Evolutionary conservation across 2,888 invertebrate genomes (phyloP).

Genomic region (Metopia argyrocephala): DNA sequence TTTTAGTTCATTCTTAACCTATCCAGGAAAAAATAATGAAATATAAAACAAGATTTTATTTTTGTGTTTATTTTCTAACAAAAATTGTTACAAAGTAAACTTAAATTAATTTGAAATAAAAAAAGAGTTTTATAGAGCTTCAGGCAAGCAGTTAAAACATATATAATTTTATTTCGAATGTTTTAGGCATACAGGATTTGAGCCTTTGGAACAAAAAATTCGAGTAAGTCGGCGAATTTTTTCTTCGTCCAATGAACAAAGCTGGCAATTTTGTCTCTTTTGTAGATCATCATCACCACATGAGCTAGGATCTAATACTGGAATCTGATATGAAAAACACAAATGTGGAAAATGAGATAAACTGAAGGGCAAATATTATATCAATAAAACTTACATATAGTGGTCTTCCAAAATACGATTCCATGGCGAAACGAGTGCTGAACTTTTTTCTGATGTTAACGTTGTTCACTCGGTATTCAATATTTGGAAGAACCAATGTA

Average conservation of each 20-base stretch:
- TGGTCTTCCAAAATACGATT: constrained; percentile 53
- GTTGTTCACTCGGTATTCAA: too few relatives aligned
- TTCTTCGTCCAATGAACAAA: constrained; percentile 40
- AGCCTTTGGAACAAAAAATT: constrained; percentile 35
- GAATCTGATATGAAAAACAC: constrained; percentile 43
- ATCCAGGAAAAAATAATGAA: too few relatives aligned
- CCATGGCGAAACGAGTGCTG: constrained; percentile 34
- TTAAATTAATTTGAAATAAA: background rate
- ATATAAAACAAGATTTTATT: too few relatives aligned
- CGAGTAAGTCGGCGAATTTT: constrained; percentile 44
- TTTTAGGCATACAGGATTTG: constrained; percentile 43
- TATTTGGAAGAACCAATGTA: too few relatives aligned
- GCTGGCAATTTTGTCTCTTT: constrained; percentile 43
- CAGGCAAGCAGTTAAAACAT: constrained; percentile 40
- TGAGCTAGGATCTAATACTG: constrained; percentile 44
- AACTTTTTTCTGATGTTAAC: too few relatives aligned
- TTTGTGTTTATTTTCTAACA: too few relatives aligned
- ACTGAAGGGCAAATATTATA: constrained; percentile 25
- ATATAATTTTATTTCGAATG: constrained; percentile 35
- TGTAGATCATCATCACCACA: too few relatives aligned
- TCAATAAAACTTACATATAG: constrained; percentile 54
- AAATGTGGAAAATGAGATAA: constrained; percentile 28
- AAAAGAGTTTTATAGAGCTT: background rate
- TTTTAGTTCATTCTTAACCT: too few relatives aligned
- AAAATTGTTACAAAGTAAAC: background rate